Percentiles rank a stretch among this genome's conserved stretches.
These are phyloP conservation scores for Papilio demoleus DNA, from an alignment of 2,888 invertebrate species.

Conservation along the genomic window DNA sequence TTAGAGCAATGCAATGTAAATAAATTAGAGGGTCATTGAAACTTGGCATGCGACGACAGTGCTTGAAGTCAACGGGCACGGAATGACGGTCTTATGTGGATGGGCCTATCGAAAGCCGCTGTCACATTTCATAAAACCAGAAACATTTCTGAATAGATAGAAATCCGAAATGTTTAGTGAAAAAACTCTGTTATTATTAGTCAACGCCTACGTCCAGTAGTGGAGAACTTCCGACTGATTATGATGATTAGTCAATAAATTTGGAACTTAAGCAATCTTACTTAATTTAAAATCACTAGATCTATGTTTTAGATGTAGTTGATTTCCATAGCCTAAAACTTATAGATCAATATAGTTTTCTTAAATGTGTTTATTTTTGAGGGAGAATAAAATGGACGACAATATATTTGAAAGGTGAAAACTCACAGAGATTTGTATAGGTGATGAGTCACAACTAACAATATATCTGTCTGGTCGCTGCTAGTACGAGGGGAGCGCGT, in stretches of 20 bases:
- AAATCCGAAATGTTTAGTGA: neutral
- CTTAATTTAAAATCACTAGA: neutral
- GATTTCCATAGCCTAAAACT: too few relatives aligned
- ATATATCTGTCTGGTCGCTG: neutral
- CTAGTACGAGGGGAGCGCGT: neutral
- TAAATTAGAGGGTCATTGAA: constrained; percentile 22
- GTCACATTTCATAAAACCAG: neutral
- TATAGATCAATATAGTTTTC: too few relatives aligned
- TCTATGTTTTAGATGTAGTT: neutral
- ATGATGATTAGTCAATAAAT: too few relatives aligned
- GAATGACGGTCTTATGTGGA: constrained; percentile 5
- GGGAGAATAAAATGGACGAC: neutral
- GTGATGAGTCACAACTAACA: constrained; percentile 8
- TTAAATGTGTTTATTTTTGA: neutral
- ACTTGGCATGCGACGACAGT: constrained; percentile 16
- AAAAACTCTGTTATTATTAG: too few relatives aligned
- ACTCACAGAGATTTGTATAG: neutral
- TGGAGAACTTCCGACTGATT: too few relatives aligned
- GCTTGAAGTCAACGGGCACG: constrained; percentile 22
- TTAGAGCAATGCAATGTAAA: constrained; percentile 1
- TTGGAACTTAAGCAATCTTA: too few relatives aligned
- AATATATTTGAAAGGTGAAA: neutral
- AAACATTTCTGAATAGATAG: neutral
- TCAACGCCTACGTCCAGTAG: too few relatives aligned
- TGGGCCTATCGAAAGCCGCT: neutral